A percentile compares a stretch with the other conserved stretches of the same genome.
Conservation (phyloP, 2,888 invertebrate genomes). For the Clepsis dumicolana region DNA sequence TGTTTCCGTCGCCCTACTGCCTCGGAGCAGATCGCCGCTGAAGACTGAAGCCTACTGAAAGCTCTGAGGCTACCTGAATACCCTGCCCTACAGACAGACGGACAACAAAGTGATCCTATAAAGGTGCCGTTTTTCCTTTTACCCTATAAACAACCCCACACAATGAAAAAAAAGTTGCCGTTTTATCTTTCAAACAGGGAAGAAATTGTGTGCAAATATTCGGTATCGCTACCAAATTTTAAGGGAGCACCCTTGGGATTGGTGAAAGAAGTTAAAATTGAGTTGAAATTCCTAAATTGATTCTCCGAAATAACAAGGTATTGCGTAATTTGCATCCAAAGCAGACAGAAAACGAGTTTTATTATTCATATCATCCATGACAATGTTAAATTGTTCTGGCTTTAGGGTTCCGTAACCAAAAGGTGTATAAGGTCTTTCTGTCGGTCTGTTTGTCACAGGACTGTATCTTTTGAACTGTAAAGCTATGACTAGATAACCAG, state of each 20-base stretch:
- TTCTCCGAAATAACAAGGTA: constrained; percentile 29
- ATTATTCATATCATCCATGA: constrained; percentile 15
- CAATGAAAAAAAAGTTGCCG: constrained; percentile 19
- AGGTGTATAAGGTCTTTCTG: too few relatives aligned
- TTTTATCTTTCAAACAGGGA: constrained; percentile 1
- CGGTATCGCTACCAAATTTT: constrained; percentile 16
- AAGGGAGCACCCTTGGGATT: constrained; percentile 27
- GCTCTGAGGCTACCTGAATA: too few relatives aligned
- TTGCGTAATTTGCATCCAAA: constrained; percentile 25
- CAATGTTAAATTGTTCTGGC: constrained; percentile 20
- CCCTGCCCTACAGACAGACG: too few relatives aligned
- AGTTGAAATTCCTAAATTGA: constrained; percentile 38
- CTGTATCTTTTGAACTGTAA: too few relatives aligned
- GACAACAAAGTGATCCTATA: too few relatives aligned
- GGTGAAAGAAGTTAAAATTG: constrained; percentile 34
- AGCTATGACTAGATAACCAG: too few relatives aligned
- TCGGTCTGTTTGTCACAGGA: too few relatives aligned
- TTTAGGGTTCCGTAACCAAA: too few relatives aligned
- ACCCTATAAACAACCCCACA: background rate
- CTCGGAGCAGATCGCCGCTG: too few relatives aligned
- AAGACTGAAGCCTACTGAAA: too few relatives aligned
- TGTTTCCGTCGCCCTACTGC: too few relatives aligned
- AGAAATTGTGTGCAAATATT: constrained; percentile 9
- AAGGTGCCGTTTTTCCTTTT: too few relatives aligned
- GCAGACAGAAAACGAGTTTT: constrained; percentile 15